Evolutionary conservation across 2,888 invertebrate species (phyloP).

Genomic region (Atethmia centrago): DNA sequence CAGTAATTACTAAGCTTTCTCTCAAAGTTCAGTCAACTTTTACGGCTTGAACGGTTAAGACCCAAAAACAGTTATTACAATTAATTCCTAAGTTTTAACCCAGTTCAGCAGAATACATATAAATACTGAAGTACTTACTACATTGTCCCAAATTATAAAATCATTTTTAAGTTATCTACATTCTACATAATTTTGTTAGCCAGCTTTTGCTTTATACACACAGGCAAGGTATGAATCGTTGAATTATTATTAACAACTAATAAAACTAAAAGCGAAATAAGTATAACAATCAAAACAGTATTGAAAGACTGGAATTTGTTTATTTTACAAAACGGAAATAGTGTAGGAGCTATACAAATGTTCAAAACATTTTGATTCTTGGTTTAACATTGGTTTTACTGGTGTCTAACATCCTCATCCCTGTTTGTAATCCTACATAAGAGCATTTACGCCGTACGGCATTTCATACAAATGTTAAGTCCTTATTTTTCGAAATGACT

Average conservation of each 20-base stretch:
- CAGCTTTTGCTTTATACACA: conserved; percentile 13
- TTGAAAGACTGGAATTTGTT: conserved; percentile 79
- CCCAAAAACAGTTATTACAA: conserved; percentile 10
- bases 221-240: neutral
- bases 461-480: too few species aligned
- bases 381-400: conserved; percentile 50
- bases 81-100: conserved; percentile 6
- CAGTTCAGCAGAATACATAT: conserved; percentile 26
- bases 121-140: conserved; percentile 34
- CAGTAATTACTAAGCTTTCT: conserved; percentile 33
- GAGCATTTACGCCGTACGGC: too few species aligned
- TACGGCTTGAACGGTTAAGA: conserved; percentile 12
- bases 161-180: conserved; percentile 4
- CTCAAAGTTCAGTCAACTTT: conserved; percentile 26
- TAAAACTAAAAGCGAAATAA: conserved; percentile 25
- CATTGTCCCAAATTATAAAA: neutral
- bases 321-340: conserved; percentile 82
- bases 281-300: conserved; percentile 48
- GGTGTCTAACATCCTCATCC: conserved; percentile 17
- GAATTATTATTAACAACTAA: conserved; percentile 25
- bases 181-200: conserved; percentile 27
- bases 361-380: conserved; percentile 61
- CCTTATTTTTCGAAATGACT: too few species aligned
- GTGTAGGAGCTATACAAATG: conserved; percentile 69
- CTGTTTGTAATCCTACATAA: conserved; percentile 31